Evolutionary conservation across 2,888 invertebrate genomes (phyloP).

Genomic region (Lepidonotus clava): DNA sequence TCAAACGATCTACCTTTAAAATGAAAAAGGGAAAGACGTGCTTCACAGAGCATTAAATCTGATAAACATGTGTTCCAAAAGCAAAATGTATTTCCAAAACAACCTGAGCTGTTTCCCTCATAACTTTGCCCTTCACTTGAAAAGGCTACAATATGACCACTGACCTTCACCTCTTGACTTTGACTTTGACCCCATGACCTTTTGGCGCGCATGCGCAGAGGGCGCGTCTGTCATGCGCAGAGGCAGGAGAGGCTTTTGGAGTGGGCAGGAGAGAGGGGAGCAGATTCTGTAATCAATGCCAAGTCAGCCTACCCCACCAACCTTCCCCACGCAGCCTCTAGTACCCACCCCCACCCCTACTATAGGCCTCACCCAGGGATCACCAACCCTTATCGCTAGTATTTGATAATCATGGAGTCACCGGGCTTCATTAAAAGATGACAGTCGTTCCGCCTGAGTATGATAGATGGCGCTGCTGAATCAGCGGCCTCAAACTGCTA

Average conservation of each 20-base stretch:
- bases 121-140: background rate
- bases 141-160: background rate
- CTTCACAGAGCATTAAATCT: no score
- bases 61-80: no score
- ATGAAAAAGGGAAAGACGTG: no score
- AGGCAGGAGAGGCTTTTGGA: background rate
- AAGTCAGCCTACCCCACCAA: background rate
- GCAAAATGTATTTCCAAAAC: no score
- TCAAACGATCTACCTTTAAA: no score
- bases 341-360: background rate
- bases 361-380: background rate
- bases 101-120: no score
- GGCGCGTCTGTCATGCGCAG: conserved; percentile 28
- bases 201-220: background rate
- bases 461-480: conserved; percentile 50
- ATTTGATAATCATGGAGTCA: conserved; percentile 50
- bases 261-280: background rate
- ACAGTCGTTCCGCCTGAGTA: conserved; percentile 41
- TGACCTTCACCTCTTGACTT: conserved; percentile 28
- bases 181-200: conserved; percentile 18
- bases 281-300: conserved; percentile 36
- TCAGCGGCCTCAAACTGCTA: conserved; percentile 3
- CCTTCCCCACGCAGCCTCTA: background rate
- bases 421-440: conserved; percentile 51
- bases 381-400: conserved; percentile 20